Percentiles rank a stretch among this genome's conserved stretches.
Conservation (phyloP, 2,888 invertebrate genomes). For the Chrysodeixis includens region DNA sequence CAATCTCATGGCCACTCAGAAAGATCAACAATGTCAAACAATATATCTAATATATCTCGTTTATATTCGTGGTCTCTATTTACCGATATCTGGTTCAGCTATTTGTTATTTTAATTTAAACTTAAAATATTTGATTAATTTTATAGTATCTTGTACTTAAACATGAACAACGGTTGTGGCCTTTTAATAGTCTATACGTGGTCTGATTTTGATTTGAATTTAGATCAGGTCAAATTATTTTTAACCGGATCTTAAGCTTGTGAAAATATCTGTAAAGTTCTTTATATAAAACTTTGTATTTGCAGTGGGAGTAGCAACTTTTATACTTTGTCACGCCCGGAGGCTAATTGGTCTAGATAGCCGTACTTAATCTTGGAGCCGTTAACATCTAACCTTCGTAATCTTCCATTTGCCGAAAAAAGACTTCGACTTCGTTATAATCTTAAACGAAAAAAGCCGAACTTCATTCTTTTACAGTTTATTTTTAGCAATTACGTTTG, state of each 20-base stretch:
- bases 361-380: not conserved
- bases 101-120: not conserved
- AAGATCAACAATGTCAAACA: conserved; percentile 43
- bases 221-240: not conserved
- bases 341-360: conserved; percentile 6
- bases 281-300: not conserved
- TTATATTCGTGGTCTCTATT: not conserved
- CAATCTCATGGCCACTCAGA: conserved; percentile 44
- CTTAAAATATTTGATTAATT: too few relatives aligned
- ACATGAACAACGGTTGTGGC: too few relatives aligned
- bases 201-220: too few relatives aligned
- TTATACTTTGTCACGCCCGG: not conserved
- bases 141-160: too few relatives aligned
- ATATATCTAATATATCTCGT: conserved; percentile 20
- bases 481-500: too few relatives aligned
- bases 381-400: conserved; percentile 6
- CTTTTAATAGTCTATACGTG: too few relatives aligned
- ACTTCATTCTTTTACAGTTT: not conserved
- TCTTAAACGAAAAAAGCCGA: not conserved
- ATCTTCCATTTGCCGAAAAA: not conserved
- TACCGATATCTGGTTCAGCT: not conserved
- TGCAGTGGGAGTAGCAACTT: not conserved
- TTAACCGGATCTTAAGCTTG: too few relatives aligned
- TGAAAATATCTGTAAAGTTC: not conserved
- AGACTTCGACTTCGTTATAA: too few relatives aligned